These are phyloP conservation scores for Megalops cyprinoides DNA, from an alignment of 2,797 vertebrate genomes.

Conservation along the genomic window DNA sequence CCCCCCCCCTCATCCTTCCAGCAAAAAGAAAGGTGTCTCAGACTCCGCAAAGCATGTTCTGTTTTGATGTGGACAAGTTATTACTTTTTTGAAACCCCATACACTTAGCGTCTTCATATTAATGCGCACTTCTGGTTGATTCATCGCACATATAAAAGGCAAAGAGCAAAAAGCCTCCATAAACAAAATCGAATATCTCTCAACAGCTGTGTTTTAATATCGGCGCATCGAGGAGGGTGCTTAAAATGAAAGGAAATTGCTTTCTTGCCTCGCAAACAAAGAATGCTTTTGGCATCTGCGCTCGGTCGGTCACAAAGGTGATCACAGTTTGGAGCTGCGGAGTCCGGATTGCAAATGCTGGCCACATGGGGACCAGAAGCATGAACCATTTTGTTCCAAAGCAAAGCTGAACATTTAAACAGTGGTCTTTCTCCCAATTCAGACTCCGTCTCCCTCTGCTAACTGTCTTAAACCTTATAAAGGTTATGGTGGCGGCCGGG, in stretches of 20 bases:
- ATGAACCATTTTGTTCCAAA: too few relatives aligned
- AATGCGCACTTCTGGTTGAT: background rate
- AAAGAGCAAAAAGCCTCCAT: background rate
- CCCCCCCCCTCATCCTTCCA: background rate
- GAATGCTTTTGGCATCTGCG: background rate
- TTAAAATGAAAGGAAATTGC: background rate
- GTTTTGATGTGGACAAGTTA: too few relatives aligned
- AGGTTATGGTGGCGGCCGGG: background rate
- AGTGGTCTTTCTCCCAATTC: background rate
- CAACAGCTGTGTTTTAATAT: slow-evolving; percentile 5
- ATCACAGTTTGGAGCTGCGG: background rate
- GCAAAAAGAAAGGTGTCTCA: background rate
- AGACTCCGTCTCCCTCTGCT: background rate
- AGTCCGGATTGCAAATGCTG: background rate
- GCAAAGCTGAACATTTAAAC: background rate
- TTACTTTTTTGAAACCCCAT: too few relatives aligned
- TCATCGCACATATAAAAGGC: background rate
- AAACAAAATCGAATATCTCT: background rate
- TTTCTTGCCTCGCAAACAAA: background rate
- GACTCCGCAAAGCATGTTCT: background rate
- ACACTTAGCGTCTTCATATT: too few relatives aligned
- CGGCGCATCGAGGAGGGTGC: background rate
- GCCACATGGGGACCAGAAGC: background rate
- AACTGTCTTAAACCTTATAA: background rate
- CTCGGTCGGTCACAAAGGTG: background rate